Conservation (phyloP, 2,113 vertebrate species). For the Climacteris rufus region DNA sequence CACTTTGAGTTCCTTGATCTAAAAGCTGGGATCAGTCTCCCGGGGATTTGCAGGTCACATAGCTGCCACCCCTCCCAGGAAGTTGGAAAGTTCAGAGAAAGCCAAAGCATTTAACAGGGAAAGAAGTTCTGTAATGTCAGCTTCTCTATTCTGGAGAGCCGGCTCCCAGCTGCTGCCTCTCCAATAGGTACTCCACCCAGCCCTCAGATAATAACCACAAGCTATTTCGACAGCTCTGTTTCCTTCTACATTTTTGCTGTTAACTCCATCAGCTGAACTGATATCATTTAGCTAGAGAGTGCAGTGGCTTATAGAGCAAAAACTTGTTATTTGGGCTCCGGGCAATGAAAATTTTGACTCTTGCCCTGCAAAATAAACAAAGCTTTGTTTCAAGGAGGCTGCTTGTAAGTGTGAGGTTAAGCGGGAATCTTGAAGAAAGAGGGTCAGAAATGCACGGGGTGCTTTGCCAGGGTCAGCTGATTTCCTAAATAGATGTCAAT, state of each 20-base stretch:
- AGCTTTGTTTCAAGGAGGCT: background rate
- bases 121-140: constrained; percentile 39
- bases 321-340: background rate
- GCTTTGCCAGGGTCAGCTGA: background rate
- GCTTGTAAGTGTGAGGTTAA: background rate
- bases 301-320: background rate
- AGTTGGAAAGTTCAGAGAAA: constrained; percentile 41
- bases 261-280: constrained; percentile 50
- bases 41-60: background rate
- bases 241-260: constrained; percentile 57
- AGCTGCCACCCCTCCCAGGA: background rate
- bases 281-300: background rate
- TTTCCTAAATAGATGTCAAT: background rate
- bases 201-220: constrained; percentile 64
- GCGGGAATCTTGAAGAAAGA: background rate
- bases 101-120: background rate
- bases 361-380: background rate
- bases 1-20: background rate
- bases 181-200: constrained; percentile 57
- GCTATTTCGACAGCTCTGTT: constrained; percentile 9
- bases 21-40: background rate
- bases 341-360: background rate
- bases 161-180: constrained; percentile 49
- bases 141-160: constrained; percentile 20
- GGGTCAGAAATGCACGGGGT: background rate